Conservation (phyloP, 2,888 invertebrate species). For the Steinernema hermaphroditum region DNA sequence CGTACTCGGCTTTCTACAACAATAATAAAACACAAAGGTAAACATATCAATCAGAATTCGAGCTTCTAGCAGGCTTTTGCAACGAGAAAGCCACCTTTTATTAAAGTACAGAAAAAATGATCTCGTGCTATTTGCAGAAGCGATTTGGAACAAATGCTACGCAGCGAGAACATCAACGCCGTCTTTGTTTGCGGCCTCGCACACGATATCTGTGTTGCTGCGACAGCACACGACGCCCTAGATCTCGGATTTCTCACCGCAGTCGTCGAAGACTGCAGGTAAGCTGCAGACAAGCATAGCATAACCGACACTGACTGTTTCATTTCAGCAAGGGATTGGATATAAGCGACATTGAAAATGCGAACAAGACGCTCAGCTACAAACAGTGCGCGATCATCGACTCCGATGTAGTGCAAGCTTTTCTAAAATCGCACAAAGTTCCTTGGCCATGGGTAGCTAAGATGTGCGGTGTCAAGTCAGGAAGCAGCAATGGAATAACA, state of each 20-base stretch:
- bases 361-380: slow-evolving; percentile 51
- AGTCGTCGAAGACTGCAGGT: slow-evolving; percentile 58
- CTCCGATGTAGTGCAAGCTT: slow-evolving; percentile 37
- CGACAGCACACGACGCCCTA: slow-evolving; percentile 47
- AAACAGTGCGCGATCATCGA: slow-evolving; percentile 53
- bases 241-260: slow-evolving; percentile 54
- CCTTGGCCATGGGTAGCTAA: slow-evolving; percentile 47
- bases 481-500: not conserved
- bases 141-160: slow-evolving; percentile 79
- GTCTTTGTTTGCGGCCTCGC: slow-evolving; percentile 92
- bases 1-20: slow-evolving; percentile 97
- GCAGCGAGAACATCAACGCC: slow-evolving; percentile 81
- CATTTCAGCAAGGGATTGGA: slow-evolving; percentile 57
- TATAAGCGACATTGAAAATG: slow-evolving; percentile 50
- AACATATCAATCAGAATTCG: not conserved
- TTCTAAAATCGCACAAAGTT: slow-evolving; percentile 40
- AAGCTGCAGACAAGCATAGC: not conserved
- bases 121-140: slow-evolving; percentile 75
- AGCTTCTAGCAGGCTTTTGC: too few species aligned
- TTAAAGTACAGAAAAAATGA: not conserved
- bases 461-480: slow-evolving; percentile 34
- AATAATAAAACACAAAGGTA: slow-evolving; percentile 73
- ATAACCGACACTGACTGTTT: not conserved
- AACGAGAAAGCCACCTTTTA: too few species aligned
- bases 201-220: slow-evolving; percentile 86